These are phyloP conservation scores for Notothenia rossii DNA, from an alignment of 2,113 vertebrate species.

Conservation along the genomic window DNA sequence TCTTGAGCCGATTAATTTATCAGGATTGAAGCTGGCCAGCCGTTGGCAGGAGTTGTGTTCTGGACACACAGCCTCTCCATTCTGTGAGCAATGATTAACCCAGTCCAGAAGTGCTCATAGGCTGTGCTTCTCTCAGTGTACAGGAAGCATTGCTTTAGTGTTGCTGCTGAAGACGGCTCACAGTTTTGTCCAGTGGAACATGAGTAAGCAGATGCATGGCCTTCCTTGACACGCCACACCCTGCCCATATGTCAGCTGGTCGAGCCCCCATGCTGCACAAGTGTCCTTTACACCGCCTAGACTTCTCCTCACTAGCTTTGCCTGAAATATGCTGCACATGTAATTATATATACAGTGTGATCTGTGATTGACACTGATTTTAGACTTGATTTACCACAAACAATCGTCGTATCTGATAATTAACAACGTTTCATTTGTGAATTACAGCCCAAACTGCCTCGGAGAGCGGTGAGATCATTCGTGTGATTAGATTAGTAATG, in stretches of 20 bases:
- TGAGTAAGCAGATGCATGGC: constrained; percentile 67
- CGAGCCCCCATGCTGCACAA: constrained; percentile 53
- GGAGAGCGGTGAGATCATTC: constrained; percentile 58
- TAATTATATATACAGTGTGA: neutral
- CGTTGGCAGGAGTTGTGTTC: constrained; percentile 54
- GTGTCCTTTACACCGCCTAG: constrained; percentile 61
- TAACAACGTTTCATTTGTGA: neutral
- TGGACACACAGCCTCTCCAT: constrained; percentile 15
- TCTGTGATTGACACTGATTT: neutral
- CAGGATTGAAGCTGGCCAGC: constrained; percentile 65
- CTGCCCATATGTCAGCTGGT: constrained; percentile 73
- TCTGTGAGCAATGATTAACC: constrained; percentile 61
- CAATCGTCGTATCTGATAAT: neutral
- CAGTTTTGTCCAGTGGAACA: constrained; percentile 23
- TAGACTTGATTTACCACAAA: neutral
- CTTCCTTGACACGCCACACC: constrained; percentile 49
- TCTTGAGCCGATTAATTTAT: constrained; percentile 80
- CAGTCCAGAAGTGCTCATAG: constrained; percentile 22
- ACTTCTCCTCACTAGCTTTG: constrained; percentile 17
- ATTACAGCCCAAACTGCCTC: constrained; percentile 38
- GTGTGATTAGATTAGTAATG: constrained; percentile 71
- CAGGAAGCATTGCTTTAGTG: neutral
- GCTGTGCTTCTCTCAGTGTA: constrained; percentile 40
- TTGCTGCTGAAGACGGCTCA: constrained; percentile 15
- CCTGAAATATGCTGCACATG: constrained; percentile 1